phyloP scores from a whole-genome alignment of 2,888 invertebrate species.

The Thumatha senex region DNA sequence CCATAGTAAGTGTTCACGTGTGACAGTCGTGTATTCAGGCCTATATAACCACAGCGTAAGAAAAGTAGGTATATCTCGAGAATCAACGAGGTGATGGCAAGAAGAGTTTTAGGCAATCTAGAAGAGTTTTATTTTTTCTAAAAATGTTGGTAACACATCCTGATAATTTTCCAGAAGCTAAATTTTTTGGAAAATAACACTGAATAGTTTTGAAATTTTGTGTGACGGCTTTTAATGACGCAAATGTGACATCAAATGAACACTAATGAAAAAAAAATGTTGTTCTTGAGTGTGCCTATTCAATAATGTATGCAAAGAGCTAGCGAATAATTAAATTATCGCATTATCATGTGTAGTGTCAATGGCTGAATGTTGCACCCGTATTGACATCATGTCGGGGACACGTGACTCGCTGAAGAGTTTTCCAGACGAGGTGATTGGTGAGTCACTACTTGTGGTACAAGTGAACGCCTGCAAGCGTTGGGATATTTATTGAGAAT shows the following conservation, averaged over 20 bases:
- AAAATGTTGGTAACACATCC: too few species aligned
- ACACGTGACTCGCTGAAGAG: constrained; percentile 64
- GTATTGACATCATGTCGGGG: constrained; percentile 48
- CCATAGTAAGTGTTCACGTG: too few species aligned
- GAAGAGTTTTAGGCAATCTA: too few species aligned
- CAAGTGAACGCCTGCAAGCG: constrained; percentile 23
- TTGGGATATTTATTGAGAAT: neutral
- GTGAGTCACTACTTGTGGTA: constrained; percentile 56
- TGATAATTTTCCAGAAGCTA: too few species aligned
- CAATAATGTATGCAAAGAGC: neutral
- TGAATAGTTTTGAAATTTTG: too few species aligned
- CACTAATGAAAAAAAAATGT: too few species aligned
- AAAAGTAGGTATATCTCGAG: neutral
- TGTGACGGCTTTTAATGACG: too few species aligned
- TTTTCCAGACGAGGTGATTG: constrained; percentile 58
- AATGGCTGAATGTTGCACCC: constrained; percentile 41
- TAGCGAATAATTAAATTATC: constrained; percentile 22
- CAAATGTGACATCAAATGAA: too few species aligned
- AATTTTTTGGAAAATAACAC: too few species aligned
- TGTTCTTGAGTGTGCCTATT: neutral
- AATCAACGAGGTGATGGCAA: neutral
- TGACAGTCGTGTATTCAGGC: too few species aligned
- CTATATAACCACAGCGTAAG: too few species aligned
- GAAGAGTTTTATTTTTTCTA: too few species aligned
- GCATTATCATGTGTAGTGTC: constrained; percentile 43